Evolutionary conservation across 2,797 vertebrate genomes (phyloP).

Genomic region (Columba guinea): DNA sequence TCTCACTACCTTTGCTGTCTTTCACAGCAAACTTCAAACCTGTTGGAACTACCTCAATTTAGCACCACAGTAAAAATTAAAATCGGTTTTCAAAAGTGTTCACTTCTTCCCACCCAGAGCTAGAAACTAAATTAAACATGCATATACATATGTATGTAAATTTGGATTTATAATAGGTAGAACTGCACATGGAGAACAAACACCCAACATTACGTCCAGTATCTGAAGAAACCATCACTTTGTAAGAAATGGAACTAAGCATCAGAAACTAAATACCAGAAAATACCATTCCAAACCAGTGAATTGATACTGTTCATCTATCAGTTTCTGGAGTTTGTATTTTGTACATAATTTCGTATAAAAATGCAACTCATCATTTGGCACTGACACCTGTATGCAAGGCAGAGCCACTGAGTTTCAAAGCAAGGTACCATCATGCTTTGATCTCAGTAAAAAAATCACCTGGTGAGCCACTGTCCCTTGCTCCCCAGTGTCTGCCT

Average conservation of each 20-base stretch:
- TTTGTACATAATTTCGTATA: neutral
- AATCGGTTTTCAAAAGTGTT: neutral
- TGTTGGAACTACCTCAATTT: neutral
- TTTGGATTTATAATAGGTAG: neutral
- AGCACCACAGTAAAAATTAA: neutral
- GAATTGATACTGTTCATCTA: neutral
- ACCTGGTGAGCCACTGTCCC: neutral
- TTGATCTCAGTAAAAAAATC: neutral
- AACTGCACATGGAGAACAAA: neutral
- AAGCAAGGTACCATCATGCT: neutral
- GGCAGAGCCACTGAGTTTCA: neutral
- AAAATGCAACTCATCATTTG: neutral
- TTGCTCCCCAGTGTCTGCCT: neutral
- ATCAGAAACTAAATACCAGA: neutral
- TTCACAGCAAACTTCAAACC: neutral
- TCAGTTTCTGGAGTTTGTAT: neutral
- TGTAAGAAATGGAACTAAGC: neutral
- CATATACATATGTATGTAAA: neutral
- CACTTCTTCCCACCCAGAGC: neutral
- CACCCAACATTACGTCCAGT: neutral
- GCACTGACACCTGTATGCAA: neutral
- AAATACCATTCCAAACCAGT: neutral
- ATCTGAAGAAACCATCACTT: neutral
- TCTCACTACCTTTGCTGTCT: neutral
- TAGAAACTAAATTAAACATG: neutral